These are phyloP conservation scores for Parazoanthus darwini DNA, from an alignment of 92 coral and sea anemone genomes.

Conservation along the genomic window DNA sequence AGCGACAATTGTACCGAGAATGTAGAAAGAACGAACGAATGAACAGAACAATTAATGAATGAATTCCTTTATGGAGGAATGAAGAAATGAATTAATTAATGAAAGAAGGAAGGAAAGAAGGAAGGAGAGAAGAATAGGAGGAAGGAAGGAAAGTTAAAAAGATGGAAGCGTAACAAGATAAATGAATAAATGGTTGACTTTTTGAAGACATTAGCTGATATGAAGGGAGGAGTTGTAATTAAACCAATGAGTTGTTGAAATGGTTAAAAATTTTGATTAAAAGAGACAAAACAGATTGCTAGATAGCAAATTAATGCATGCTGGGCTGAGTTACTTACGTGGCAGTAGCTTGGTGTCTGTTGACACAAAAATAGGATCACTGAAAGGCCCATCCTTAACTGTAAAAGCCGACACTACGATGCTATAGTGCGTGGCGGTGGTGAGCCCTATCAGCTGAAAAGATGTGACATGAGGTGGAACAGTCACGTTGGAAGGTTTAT, in stretches of 20 bases:
- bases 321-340: constrained; percentile 55
- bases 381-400: constrained; percentile 55
- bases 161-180: no score
- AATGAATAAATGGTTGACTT: no score
- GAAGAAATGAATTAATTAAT: background rate
- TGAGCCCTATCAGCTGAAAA: constrained; percentile 33
- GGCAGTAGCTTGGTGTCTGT: constrained; percentile 63
- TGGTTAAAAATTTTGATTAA: no score
- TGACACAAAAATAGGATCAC: constrained; percentile 10
- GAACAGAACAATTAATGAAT: no score
- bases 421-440: constrained; percentile 45
- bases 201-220: no score
- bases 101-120: background rate
- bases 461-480: constrained; percentile 10
- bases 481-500: background rate
- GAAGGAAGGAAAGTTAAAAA: background rate
- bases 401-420: constrained; percentile 59
- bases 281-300: background rate
- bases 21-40: no score
- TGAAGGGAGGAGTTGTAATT: background rate
- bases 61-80: background rate
- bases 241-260: background rate
- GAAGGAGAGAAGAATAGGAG: background rate
- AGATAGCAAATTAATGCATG: background rate
- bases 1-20: background rate